phyloP scores from a whole-genome alignment of 2,113 vertebrate genomes.

The Dissostichus mawsoni region DNA sequence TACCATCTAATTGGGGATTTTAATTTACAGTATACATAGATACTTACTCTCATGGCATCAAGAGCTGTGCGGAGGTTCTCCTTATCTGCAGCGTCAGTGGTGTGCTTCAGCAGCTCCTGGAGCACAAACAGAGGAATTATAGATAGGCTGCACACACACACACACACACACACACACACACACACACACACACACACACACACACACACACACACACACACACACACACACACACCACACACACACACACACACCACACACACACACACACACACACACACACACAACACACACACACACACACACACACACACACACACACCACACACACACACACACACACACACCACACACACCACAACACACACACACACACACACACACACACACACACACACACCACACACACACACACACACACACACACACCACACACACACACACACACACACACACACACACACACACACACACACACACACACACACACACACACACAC shows the following conservation, averaged over 20 bases:
- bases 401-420: neutral
- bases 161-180: no score
- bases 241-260: neutral
- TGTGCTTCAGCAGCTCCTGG: constrained; percentile 93
- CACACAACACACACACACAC: neutral
- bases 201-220: no score
- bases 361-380: neutral
- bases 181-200: no score
- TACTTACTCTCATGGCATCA: constrained; percentile 90
- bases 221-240: neutral
- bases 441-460: constrained; percentile 27
- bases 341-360: no score
- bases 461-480: neutral
- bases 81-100: constrained; percentile 84
- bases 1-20: no score
- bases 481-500: no score
- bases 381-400: neutral
- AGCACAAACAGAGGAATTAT: constrained; percentile 14
- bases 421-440: neutral
- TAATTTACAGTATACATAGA: no score
- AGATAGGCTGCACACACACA: neutral
- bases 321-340: no score
- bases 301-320: no score
- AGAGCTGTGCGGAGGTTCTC: constrained; percentile 89
- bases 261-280: no score